Conservation (phyloP, 2,888 invertebrate genomes). For the Drosophila setosimentum region DNA sequence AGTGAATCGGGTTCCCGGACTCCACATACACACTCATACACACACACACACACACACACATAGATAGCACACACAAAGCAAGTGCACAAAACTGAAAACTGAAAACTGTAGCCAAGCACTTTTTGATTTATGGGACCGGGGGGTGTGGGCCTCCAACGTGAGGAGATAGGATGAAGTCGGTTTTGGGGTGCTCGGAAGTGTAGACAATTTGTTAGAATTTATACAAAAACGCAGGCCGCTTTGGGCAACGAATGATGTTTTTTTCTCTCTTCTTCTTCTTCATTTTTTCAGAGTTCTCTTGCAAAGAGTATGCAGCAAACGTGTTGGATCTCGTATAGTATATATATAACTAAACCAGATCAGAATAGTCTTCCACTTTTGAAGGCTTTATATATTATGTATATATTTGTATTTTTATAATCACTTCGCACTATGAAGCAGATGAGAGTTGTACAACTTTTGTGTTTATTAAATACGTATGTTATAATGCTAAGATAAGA, state of each 20-base stretch:
- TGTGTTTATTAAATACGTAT: neutral
- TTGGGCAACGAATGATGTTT: constrained; percentile 57
- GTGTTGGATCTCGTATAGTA: neutral
- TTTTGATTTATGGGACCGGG: constrained; percentile 66
- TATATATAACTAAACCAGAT: neutral
- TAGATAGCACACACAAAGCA: constrained; percentile 73
- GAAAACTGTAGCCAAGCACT: constrained; percentile 75
- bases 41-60: constrained; percentile 8
- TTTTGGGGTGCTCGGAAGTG: constrained; percentile 67
- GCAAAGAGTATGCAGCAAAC: neutral
- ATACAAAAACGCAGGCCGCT: constrained; percentile 72
- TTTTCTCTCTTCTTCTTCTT: neutral
- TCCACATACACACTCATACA: neutral
- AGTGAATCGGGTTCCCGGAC: constrained; percentile 36
- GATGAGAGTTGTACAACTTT: neutral
- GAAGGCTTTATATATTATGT: too few species aligned
- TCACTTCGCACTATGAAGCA: too few species aligned
- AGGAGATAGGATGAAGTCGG: constrained; percentile 15
- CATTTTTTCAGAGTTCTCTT: neutral
- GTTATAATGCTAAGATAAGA: neutral
- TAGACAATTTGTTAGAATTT: constrained; percentile 81
- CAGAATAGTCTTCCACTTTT: neutral
- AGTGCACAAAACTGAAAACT: constrained; percentile 78
- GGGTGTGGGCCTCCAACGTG: neutral
- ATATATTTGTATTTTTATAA: too few species aligned